Evolutionary conservation across 92 coral and sea anemone species (phyloP).

Genomic region (Zoanthus solanderi): DNA sequence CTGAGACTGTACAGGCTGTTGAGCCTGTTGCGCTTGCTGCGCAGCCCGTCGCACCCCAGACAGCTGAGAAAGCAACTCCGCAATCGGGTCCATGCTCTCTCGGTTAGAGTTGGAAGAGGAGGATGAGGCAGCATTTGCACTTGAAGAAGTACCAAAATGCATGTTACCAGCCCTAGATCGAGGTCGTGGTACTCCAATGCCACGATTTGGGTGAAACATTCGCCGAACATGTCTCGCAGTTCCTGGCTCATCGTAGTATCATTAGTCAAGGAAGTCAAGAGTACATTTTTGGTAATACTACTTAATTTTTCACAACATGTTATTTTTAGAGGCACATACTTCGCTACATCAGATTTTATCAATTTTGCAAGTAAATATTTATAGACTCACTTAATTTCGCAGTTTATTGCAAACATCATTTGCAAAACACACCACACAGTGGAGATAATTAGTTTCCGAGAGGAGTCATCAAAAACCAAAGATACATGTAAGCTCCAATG

Average conservation of each 20-base stretch:
- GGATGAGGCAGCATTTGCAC: slow-evolving; percentile 70
- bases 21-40: slow-evolving; percentile 70
- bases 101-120: slow-evolving; percentile 82
- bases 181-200: slow-evolving; percentile 92
- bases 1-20: slow-evolving; percentile 96
- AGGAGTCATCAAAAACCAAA: too few relatives aligned
- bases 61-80: slow-evolving; percentile 93
- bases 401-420: too few relatives aligned
- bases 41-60: slow-evolving; percentile 99
- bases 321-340: too few relatives aligned
- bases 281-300: too few relatives aligned
- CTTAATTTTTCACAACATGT: too few relatives aligned
- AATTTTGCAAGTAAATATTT: too few relatives aligned
- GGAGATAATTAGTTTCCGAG: too few relatives aligned
- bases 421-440: too few relatives aligned
- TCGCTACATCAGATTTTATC: too few relatives aligned
- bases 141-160: slow-evolving; percentile 89
- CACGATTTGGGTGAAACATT: slow-evolving; percentile 94
- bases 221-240: slow-evolving; percentile 94
- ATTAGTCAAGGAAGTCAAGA: slow-evolving; percentile 61
- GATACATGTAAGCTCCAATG: too few relatives aligned
- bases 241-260: slow-evolving; percentile 78
- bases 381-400: too few relatives aligned
- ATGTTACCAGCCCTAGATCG: slow-evolving; percentile 87
- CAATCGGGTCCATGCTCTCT: slow-evolving; percentile 99